Base-by-base conservation (phyloP, 2,113 vertebrate genomes). In the Poeciliopsis retropinna region DNA sequence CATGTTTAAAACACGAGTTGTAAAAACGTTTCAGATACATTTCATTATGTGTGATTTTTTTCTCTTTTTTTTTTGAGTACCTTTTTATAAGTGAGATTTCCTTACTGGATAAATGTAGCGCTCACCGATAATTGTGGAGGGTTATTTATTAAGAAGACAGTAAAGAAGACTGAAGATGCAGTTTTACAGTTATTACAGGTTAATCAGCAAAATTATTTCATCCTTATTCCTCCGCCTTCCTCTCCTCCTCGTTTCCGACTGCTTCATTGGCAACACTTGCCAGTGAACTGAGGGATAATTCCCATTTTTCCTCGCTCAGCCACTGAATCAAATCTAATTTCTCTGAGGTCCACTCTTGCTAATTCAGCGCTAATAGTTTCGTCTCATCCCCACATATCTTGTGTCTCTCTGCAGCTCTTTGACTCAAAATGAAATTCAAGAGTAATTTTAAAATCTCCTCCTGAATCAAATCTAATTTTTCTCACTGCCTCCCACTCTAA, bases 401-500 rank as follows among this genome's bases (percentile, higher is more conserved):
- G 64, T 17, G 34, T 86, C 76, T 84, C 76, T 76, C 80, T 0
- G 54, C 75, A 54, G 70, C 84, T 85, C 79, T 75, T 79, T 84
- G 37, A 60, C 81, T 34, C 76, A 65, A 22, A 85, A 75, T 88
- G 79, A 87, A 87, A 90, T 80, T 89, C 86, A 86, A 88, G 83
- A 67, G 83, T 82, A 47, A 87, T 89, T 89, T 80, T 64, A 66
- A 87, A 91, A 90, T 81, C 84, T 85, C 72, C 67, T 69, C 70
- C 82, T 65, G 87, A 89, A 87, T 91, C 84, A 89, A 91, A 92
- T 92, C 87, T 61, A 81, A 90, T 91, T 84, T 66, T 77, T 88
- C 70, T 83, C 82, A 31, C 82, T 37, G 31, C 85, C 85, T 85
- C 78, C 79, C 73, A 68, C 85, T 39, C 61, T 87, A 88, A 90